Conservation (phyloP, 2,113 vertebrate genomes). For the Camelus bactrianus region DNA sequence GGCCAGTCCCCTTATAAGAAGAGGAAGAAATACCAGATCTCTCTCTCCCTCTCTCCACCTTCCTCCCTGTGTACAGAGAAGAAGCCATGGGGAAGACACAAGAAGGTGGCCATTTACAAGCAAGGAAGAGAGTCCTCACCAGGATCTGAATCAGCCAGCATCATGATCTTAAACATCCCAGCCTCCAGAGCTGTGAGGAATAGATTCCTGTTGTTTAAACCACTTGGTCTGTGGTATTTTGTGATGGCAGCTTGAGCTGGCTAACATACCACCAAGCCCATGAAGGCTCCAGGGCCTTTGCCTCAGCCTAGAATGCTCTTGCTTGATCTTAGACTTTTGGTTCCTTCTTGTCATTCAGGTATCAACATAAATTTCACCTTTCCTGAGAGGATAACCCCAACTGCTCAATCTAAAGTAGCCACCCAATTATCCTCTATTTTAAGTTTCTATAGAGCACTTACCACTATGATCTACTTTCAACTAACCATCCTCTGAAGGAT, state of each 20-base stretch:
- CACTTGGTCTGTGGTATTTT: background rate
- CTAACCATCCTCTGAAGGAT: conserved; percentile 27
- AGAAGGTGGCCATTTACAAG: background rate
- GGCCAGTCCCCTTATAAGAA: background rate
- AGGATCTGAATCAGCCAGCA: background rate
- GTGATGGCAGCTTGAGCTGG: background rate
- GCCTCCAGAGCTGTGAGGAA: background rate
- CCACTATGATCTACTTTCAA: conserved; percentile 54
- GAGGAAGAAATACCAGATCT: too few relatives aligned
- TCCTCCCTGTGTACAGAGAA: background rate
- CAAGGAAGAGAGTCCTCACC: background rate
- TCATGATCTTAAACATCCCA: background rate
- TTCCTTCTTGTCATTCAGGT: background rate
- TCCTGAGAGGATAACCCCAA: background rate
- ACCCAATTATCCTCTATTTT: background rate
- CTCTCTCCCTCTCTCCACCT: background rate
- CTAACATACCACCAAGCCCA: background rate
- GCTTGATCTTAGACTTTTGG: background rate
- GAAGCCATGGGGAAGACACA: background rate
- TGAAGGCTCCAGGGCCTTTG: background rate
- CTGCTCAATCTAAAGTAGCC: background rate
- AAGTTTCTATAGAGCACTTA: conserved; percentile 34
- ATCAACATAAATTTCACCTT: background rate
- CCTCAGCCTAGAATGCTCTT: background rate
- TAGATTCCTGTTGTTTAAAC: background rate